Base-by-base conservation (phyloP, 2,797 vertebrate species). In the Aldrovandia affinis region DNA sequence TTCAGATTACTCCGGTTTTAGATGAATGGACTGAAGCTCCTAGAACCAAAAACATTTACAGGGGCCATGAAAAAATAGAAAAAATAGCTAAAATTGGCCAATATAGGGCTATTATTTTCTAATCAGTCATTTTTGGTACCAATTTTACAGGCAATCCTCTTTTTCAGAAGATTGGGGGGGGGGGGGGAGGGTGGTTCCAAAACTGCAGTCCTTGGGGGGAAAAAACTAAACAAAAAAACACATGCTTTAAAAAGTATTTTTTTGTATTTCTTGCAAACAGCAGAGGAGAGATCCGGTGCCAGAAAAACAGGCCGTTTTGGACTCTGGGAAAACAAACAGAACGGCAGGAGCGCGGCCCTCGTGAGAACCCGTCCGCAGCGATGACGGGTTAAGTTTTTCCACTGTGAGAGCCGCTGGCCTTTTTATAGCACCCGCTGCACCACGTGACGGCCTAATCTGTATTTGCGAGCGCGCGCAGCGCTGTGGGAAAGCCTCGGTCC, bases 381-480 rank as follows among this genome's bases (percentile, higher is more conserved):
- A 33, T 12, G 42, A 15, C 63, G 78, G 77, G 84, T 81, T 83
- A 33, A 83, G 47, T 82, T 83, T 70, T 81, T 83, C 79, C 79
- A 85, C 68, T 44, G 47, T 39, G 57, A 57, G 65, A 12, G 77
- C 68, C 3, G 78, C 30, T n/a, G 36, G 59, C 59, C 85, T 86
- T 79, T 80, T 70, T 44, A 86, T 83, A 73, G 47, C 42, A 52
- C 15, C 20, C 78, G 44, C 30, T 28, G 22, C 44, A 52, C 59
- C 78, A 83, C 39, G 77, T 80, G 83, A 65, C 83, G 47, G 77
- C 44, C 77, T 83, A 83, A 78, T 80, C 39, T 47, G 68, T 42
- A 20, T 28, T 54, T 73, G 61, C 6, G 44, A 30, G 89, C 84
- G 87, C 87, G 89, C 18, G 63, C 33, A 50, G 75, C 12, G 54